phyloP scores from a whole-genome alignment of 2,888 invertebrate species.

The Pachliopta kotzebuea region DNA sequence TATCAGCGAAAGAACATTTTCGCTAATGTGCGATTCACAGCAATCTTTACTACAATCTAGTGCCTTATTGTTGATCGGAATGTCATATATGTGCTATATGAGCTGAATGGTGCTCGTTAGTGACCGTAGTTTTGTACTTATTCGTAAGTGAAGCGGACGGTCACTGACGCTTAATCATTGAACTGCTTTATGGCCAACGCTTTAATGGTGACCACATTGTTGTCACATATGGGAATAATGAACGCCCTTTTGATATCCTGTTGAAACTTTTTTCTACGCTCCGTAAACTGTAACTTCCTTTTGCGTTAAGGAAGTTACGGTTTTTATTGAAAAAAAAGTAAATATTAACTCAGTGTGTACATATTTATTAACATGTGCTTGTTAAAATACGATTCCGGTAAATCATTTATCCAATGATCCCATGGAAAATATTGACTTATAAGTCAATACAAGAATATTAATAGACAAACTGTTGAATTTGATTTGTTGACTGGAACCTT shows the following conservation, averaged over 20 bases:
- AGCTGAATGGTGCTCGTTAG: conserved; percentile 73
- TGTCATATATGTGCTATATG: conserved; percentile 46
- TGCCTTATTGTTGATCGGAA: conserved; percentile 33
- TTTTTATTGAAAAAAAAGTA: conserved; percentile 11
- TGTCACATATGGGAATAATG: conserved; percentile 33
- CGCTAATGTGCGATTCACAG: conserved; percentile 42
- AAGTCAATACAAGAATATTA: no score
- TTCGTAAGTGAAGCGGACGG: conserved; percentile 49
- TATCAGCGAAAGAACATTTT: conserved; percentile 36
- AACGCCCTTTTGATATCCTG: conserved; percentile 27
- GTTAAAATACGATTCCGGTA: no score
- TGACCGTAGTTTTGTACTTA: conserved; percentile 56
- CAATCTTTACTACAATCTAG: conserved; percentile 35
- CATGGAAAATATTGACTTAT: no score
- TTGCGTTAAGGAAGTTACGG: conserved; percentile 2
- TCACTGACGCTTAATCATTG: conserved; percentile 66
- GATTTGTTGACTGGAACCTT: no score
- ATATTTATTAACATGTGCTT: background rate
- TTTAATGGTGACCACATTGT: conserved; percentile 32
- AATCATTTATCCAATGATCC: background rate
- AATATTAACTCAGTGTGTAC: background rate
- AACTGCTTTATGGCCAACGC: conserved; percentile 48
- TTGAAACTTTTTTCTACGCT: conserved; percentile 30
- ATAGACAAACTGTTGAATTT: no score
- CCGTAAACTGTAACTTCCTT: conserved; percentile 30